Percentiles rank a stretch among this genome's conserved stretches.
phyloP scores from a whole-genome alignment of 2,797 vertebrate species.

The Poeciliopsis presidionis region DNA sequence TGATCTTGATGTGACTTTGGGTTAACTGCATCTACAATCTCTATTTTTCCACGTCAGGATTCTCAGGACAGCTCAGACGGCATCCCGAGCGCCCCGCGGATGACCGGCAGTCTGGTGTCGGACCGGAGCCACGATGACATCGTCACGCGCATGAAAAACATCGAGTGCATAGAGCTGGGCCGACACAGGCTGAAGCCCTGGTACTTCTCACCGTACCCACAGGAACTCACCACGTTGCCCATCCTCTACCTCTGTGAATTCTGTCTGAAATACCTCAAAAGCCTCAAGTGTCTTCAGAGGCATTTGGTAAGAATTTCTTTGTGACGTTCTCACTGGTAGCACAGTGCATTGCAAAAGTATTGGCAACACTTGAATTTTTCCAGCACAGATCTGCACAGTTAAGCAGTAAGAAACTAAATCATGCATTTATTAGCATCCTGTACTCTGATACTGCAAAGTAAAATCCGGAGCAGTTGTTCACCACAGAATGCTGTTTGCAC shows the following conservation, averaged over 20 bases:
- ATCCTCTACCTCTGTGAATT: slow-evolving; percentile 98
- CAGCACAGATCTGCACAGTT: neutral
- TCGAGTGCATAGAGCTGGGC: slow-evolving; percentile 95
- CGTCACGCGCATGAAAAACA: slow-evolving; percentile 97
- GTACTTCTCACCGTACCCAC: slow-evolving; percentile 97
- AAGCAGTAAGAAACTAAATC: neutral
- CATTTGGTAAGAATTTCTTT: slow-evolving; percentile 85
- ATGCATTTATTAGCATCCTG: neutral
- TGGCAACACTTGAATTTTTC: neutral
- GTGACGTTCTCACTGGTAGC: neutral
- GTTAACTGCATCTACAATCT: slow-evolving; percentile 3
- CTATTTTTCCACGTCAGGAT: slow-evolving; percentile 78
- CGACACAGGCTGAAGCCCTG: slow-evolving; percentile 95
- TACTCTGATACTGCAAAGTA: neutral
- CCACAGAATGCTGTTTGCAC: neutral
- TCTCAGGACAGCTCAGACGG: slow-evolving; percentile 97
- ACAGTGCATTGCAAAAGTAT: neutral
- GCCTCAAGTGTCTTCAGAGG: slow-evolving; percentile 96
- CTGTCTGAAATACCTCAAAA: slow-evolving; percentile 97
- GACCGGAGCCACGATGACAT: slow-evolving; percentile 97
- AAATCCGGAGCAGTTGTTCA: neutral
- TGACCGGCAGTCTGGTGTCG: slow-evolving; percentile 95
- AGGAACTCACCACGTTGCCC: slow-evolving; percentile 91
- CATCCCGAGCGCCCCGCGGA: slow-evolving; percentile 90
- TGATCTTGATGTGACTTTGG: neutral